A percentile compares a stretch with the other conserved stretches of the same genome.
Evolutionary conservation across 1,140 invertebrate genomes (phyloP).

Genomic region (Palaemon carinicauda): DNA sequence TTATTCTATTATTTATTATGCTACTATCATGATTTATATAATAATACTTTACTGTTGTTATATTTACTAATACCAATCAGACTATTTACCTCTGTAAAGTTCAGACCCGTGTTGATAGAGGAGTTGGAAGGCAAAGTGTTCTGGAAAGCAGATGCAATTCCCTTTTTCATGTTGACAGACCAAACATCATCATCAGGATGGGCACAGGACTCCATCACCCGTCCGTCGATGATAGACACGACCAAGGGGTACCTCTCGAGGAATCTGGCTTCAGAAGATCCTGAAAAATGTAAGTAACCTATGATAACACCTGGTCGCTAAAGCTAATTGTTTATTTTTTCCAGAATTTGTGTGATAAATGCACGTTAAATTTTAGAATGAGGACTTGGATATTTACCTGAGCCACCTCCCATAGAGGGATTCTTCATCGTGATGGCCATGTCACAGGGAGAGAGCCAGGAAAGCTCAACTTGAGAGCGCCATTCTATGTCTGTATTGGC

Average conservation of each 20-base stretch:
- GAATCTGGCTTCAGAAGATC: not conserved
- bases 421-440: conserved; percentile 22
- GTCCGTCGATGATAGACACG: conserved; percentile 49
- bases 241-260: conserved; percentile 44
- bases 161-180: conserved; percentile 58
- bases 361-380: not conserved
- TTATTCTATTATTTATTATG: not conserved
- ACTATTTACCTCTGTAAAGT: conserved; percentile 31
- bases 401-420: not conserved
- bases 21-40: not conserved
- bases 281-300: not conserved
- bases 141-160: conserved; percentile 45
- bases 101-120: conserved; percentile 20
- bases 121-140: conserved; percentile 42
- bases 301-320: not conserved
- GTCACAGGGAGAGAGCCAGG: conserved; percentile 39
- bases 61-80: not conserved
- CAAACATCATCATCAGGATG: too few species aligned
- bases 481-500: conserved; percentile 14
- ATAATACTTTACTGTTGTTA: not conserved
- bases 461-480: conserved; percentile 1
- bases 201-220: too few species aligned
- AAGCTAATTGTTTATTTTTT: too few species aligned
- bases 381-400: not conserved
- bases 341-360: not conserved